A percentile compares a stretch with the other conserved stretches of the same genome.
Evolutionary conservation across 2,888 invertebrate species (phyloP).

Genomic region (Cerastoderma edule): DNA sequence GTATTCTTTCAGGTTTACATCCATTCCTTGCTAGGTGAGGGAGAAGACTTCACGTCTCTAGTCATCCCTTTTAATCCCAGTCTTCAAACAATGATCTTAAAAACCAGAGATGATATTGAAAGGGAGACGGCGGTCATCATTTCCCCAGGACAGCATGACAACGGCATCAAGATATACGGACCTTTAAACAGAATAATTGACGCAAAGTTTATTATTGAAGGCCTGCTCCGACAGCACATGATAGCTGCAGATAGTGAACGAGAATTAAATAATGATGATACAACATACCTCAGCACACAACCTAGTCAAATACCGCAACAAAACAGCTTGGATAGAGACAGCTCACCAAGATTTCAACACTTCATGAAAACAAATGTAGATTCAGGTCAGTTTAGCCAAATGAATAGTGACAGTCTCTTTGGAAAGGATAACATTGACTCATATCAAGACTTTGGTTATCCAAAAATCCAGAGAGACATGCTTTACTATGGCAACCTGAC

Average conservation of each 20-base stretch:
- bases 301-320: not conserved
- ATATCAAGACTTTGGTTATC: too few species aligned
- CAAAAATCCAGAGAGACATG: too few species aligned
- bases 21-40: slow-evolving; percentile 57
- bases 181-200: slow-evolving; percentile 45
- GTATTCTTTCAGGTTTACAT: slow-evolving; percentile 66
- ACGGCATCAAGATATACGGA: slow-evolving; percentile 64
- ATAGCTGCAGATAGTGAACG: not conserved
- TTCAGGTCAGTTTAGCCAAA: too few species aligned
- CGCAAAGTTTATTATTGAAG: slow-evolving; percentile 49
- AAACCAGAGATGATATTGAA: slow-evolving; percentile 59
- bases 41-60: slow-evolving; percentile 46
- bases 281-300: not conserved
- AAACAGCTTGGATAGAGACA: not conserved
- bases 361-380: too few species aligned
- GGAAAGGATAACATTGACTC: too few species aligned
- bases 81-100: slow-evolving; percentile 61
- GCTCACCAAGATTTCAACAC: too few species aligned
- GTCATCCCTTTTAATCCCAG: slow-evolving; percentile 42
- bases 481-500: too few species aligned
- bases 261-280: not conserved
- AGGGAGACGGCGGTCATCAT: slow-evolving; percentile 59
- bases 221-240: not conserved
- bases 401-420: too few species aligned
- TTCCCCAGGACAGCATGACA: slow-evolving; percentile 44